Conservation (phyloP, 2,113 vertebrate species). For the Donacobius atricapilla region DNA sequence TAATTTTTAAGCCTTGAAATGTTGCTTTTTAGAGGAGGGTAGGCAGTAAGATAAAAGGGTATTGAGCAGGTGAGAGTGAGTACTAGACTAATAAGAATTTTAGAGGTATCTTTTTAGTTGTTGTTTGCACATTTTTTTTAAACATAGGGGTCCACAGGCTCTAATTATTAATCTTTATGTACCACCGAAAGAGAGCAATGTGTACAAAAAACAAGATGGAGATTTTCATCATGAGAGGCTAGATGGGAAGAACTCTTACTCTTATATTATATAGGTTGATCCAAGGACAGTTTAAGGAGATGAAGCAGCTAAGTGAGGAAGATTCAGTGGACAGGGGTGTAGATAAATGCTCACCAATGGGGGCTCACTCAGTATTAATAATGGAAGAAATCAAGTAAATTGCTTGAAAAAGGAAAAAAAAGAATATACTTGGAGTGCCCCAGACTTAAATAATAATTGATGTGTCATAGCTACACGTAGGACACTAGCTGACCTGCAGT, state of each 20-base stretch:
- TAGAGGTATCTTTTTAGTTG: background rate
- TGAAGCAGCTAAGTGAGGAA: background rate
- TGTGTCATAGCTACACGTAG: background rate
- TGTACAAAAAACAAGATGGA: background rate
- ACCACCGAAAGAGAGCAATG: background rate
- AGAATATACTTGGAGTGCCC: background rate
- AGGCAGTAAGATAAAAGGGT: fast-evolving
- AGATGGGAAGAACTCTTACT: background rate
- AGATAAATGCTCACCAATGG: background rate
- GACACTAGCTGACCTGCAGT: background rate
- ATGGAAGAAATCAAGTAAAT: background rate
- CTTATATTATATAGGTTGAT: background rate
- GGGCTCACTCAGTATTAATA: background rate
- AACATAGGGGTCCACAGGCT: background rate
- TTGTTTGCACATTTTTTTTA: background rate
- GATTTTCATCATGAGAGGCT: background rate
- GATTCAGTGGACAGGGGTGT: background rate
- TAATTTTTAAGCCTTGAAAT: background rate
- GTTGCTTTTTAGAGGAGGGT: background rate
- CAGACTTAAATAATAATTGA: background rate
- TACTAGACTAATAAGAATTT: background rate
- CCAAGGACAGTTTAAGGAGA: background rate
- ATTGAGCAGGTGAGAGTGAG: background rate
- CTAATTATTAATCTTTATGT: background rate
- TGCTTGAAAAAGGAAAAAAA: background rate